Base-by-base conservation (phyloP, 2,888 invertebrate genomes). In the Sclerodermus sp. region DNA sequence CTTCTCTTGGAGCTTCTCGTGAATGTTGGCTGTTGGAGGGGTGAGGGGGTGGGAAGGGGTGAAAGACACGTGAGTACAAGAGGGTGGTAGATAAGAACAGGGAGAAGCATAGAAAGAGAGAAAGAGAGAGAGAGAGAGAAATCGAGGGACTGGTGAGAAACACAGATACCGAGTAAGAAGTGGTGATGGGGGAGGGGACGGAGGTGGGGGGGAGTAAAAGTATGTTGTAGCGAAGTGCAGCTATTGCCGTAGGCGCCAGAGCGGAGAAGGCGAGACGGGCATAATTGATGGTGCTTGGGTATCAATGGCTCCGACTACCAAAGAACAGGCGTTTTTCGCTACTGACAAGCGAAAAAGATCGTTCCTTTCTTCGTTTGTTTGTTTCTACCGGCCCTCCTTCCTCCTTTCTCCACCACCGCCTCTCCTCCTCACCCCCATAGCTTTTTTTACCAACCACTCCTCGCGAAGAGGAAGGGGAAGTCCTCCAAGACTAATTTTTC, bases 301-400 rank as follows among this genome's bases (percentile, higher is more conserved):
- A 66, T 68, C 70, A 67, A 68, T 67, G 67, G 59, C 63, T 51
- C 60, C 61, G 61, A 67, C 63, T 62, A 62, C 58, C 57, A 62
- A 64, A 62, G 63, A 62, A 62, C 60, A 58, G 55, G 55, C 66
- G 63, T 64, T 66, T 59, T 62, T 64, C 60, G 60, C 61, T 51
- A 60, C 59, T 62, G 62, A 62, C 63, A 60, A 57, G 40, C 51
- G 45, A 53, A 48, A 23, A 53, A 46, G 47, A 44, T 38, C 38
- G 16, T 14, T 6, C 13, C 15, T 13, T 46, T 46, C 42, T 32
- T 34, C 34, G 13, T 10, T n/a, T 38, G 34, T 40, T n/a, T 43
- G 13, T 53, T 31, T 32, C 42, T 23, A 45, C 38, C 37, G 36
- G 39, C 40, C 48, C 46, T 47, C 40, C 43, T 31, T 38, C 37